phyloP scores from a whole-genome alignment of 2,888 invertebrate species.

The Nephrotoma guestfalica region DNA sequence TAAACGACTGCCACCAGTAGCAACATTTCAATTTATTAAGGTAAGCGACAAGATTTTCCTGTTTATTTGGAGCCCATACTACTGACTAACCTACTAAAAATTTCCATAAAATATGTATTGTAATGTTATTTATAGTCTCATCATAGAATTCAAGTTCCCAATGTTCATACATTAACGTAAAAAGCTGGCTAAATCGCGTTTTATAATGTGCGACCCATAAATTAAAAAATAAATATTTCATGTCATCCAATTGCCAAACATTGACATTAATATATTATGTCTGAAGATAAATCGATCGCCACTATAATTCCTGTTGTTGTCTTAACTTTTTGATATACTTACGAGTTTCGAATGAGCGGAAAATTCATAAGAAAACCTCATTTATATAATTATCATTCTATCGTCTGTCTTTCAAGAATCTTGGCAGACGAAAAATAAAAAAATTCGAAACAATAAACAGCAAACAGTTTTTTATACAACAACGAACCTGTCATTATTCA shows the following conservation, averaged over 20 bases:
- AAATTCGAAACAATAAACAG: neutral
- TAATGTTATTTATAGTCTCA: too few species aligned
- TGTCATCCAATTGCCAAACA: neutral
- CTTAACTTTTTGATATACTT: neutral
- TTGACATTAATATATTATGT: neutral
- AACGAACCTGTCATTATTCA: neutral
- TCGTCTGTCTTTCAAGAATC: neutral
- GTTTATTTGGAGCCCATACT: neutral
- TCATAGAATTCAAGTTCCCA: too few species aligned
- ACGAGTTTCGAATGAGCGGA: neutral
- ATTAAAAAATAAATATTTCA: neutral
- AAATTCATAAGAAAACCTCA: neutral
- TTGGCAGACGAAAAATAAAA: neutral
- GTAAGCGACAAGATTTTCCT: conserved; percentile 34
- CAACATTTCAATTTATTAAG: conserved; percentile 82
- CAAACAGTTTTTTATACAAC: neutral
- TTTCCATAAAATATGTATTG: too few species aligned
- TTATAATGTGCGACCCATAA: neutral
- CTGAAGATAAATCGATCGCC: neutral
- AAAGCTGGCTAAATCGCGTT: neutral
- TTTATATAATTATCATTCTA: neutral
- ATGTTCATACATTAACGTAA: too few species aligned
- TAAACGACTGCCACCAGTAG: conserved; percentile 75
- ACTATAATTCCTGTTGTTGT: neutral
- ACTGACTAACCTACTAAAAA: too few species aligned